Evolutionary conservation across 1,140 invertebrate genomes (phyloP).

Genomic region (Steinernema khuongi): DNA sequence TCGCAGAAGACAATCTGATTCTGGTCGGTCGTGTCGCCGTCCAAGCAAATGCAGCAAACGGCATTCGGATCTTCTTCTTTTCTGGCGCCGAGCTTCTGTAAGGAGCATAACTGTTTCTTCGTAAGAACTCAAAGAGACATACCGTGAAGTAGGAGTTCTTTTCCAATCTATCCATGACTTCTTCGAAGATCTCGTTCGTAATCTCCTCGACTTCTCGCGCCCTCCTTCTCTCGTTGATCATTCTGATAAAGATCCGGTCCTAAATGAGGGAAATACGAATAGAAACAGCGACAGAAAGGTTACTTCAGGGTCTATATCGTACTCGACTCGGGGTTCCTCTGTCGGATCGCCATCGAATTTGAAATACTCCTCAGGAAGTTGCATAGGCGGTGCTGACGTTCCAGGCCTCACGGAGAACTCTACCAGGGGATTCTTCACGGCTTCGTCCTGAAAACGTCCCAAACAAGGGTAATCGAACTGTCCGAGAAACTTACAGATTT

Average conservation of each 20-base stretch:
- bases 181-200: neutral
- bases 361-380: neutral
- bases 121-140: neutral
- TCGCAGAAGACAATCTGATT: conserved; percentile 95
- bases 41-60: conserved; percentile 45
- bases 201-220: neutral
- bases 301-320: neutral
- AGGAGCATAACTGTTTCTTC: neutral
- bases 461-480: neutral
- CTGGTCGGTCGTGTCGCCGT: conserved; percentile 89
- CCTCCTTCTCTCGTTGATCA: neutral
- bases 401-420: neutral
- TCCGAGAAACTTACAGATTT: neutral
- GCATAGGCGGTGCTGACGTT: neutral
- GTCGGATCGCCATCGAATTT: neutral
- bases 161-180: neutral
- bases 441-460: neutral
- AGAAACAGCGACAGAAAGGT: neutral
- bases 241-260: neutral
- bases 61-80: conserved; percentile 19
- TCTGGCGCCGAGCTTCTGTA: conserved; percentile 22
- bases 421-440: neutral
- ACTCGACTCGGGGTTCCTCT: neutral
- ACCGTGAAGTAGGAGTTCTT: neutral
- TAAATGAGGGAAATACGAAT: neutral